Evolutionary conservation across 2,113 vertebrate species (phyloP).

Genomic region (human): DNA sequence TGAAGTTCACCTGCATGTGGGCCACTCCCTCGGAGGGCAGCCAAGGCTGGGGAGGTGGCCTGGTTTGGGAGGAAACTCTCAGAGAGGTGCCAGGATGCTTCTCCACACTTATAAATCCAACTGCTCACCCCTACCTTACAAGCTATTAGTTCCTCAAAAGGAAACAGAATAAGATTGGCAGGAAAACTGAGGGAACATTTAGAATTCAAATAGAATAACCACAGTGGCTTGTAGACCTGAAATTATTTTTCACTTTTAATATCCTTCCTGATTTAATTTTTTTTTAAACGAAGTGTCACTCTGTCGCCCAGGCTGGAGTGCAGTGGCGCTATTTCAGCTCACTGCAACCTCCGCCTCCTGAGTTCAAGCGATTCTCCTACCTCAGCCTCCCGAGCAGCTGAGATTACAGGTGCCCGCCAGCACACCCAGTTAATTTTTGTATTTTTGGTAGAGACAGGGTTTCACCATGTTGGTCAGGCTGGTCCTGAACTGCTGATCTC

Average conservation of each 20-base stretch:
- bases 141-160: background rate
- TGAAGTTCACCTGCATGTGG: background rate
- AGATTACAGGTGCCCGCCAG: too few relatives aligned
- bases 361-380: too few relatives aligned
- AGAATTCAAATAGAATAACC: background rate
- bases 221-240: background rate
- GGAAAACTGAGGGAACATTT: background rate
- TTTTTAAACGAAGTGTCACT: too few relatives aligned
- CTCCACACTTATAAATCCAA: background rate
- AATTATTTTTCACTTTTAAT: background rate
- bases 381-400: too few relatives aligned
- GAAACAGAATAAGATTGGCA: background rate
- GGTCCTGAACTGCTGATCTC: too few relatives aligned
- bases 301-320: too few relatives aligned
- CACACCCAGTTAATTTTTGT: too few relatives aligned
- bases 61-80: background rate
- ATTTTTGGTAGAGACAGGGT: too few relatives aligned
- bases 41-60: background rate
- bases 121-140: background rate
- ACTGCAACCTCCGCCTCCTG: too few relatives aligned
- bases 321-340: too few relatives aligned
- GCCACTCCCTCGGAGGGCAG: background rate
- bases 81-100: background rate
- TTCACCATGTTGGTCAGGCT: too few relatives aligned
- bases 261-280: background rate